These are phyloP conservation scores for Brachionus angularis DNA, from an alignment of 1,140 invertebrate genomes.

Conservation along the genomic window DNA sequence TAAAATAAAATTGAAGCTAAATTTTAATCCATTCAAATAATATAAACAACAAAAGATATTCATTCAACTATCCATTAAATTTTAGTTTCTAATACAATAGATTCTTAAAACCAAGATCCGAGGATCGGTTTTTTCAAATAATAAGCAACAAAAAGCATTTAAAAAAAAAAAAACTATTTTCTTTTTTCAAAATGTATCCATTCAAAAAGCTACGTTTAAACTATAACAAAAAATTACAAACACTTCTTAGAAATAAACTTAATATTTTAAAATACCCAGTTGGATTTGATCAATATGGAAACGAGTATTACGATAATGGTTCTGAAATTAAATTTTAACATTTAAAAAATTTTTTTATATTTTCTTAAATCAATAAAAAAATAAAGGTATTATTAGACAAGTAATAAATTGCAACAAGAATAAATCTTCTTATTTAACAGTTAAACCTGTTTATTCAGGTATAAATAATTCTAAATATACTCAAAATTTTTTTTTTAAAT, in stretches of 20 bases:
- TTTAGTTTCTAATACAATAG: no score
- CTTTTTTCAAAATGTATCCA: constrained; percentile 41
- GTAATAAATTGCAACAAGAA: not conserved
- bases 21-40: no score
- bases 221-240: constrained; percentile 6
- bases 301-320: constrained; percentile 35
- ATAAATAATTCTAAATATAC: not conserved
- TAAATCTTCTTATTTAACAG: not conserved
- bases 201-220: constrained; percentile 20
- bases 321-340: not conserved
- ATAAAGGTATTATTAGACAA: constrained; percentile 21
- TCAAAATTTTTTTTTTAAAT: not conserved
- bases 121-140: no score
- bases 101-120: no score
- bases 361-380: no score
- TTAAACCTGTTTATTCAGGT: constrained; percentile 7
- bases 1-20: no score
- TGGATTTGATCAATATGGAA: constrained; percentile 18
- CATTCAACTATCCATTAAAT: no score
- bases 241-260: not conserved
- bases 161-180: no score
- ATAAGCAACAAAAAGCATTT: no score
- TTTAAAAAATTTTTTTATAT: not conserved
- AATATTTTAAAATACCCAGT: constrained; percentile 1
- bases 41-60: no score